Percentiles rank a stretch among this genome's conserved stretches.
Evolutionary conservation across 2,113 vertebrate species (phyloP).

Genomic region (Monopterus albus): DNA sequence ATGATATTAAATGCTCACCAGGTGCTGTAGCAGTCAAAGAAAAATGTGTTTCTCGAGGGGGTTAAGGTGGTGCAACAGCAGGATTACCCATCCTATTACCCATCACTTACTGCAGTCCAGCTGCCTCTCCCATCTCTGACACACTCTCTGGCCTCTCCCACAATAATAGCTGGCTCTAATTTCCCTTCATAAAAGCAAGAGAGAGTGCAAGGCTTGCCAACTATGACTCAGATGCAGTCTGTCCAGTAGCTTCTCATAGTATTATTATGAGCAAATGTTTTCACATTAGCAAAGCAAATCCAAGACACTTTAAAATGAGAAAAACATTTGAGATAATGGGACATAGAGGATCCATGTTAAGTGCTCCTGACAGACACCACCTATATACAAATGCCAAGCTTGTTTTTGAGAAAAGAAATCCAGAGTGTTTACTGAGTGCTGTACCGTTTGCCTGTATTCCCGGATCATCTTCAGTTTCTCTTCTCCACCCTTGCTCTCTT

Average conservation of each 20-base stretch:
- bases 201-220: slow-evolving; percentile 41
- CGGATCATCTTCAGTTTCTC: slow-evolving; percentile 98
- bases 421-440: neutral
- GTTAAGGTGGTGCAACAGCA: slow-evolving; percentile 12
- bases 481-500: slow-evolving; percentile 95
- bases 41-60: neutral
- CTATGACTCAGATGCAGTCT: slow-evolving; percentile 64
- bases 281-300: slow-evolving; percentile 16
- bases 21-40: neutral
- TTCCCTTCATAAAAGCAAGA: slow-evolving; percentile 59
- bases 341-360: no score
- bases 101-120: slow-evolving; percentile 55
- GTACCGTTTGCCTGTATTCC: slow-evolving; percentile 98
- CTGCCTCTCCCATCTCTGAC: slow-evolving; percentile 49
- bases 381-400: neutral
- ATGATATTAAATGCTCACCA: neutral
- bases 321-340: neutral
- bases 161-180: slow-evolving; percentile 62
- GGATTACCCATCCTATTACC: slow-evolving; percentile 48
- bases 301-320: slow-evolving; percentile 2
- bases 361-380: neutral
- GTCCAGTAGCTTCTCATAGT: slow-evolving; percentile 38
- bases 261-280: slow-evolving; percentile 26
- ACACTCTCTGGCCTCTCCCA: slow-evolving; percentile 65
- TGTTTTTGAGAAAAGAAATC: neutral